Evolutionary conservation across 2,113 vertebrate genomes (phyloP).

Genomic region (Antidorcas marsupialis): DNA sequence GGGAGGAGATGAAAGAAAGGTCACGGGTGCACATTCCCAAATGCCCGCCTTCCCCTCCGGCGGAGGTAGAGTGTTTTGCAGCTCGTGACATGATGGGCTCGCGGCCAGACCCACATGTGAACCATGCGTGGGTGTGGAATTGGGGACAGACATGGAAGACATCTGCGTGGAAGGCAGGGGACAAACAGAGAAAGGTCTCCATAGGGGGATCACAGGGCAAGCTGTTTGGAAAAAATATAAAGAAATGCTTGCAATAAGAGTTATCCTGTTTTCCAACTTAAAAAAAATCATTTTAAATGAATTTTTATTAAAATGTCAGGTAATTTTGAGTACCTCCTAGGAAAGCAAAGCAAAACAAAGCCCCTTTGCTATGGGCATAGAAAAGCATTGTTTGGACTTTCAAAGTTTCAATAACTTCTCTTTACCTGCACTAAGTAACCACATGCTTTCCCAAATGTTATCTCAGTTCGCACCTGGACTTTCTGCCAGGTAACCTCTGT

Average conservation of each 20-base stretch:
- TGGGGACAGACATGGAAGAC: neutral
- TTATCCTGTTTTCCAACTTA: neutral
- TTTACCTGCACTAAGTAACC: neutral
- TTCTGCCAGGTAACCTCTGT: neutral
- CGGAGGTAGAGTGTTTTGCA: fast-evolving
- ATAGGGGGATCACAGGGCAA: neutral
- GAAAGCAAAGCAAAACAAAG: neutral
- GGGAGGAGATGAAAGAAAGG: conserved; percentile 51
- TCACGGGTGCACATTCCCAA: neutral
- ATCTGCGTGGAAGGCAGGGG: neutral
- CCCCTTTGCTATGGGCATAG: neutral
- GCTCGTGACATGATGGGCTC: neutral
- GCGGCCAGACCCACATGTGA: neutral
- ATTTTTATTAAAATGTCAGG: neutral
- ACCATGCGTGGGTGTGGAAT: neutral
- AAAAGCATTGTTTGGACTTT: neutral
- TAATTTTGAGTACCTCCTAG: neutral
- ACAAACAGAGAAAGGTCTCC: neutral
- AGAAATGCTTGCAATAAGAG: neutral
- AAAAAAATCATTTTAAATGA: neutral
- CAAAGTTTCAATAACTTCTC: neutral
- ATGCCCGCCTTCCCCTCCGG: neutral
- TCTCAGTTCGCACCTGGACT: neutral
- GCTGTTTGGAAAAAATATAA: neutral
- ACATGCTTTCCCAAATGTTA: neutral